A percentile compares a stretch with the other conserved stretches of the same genome.
phyloP scores from a whole-genome alignment of 2,797 vertebrate species.

The Lepus oiostolus region DNA sequence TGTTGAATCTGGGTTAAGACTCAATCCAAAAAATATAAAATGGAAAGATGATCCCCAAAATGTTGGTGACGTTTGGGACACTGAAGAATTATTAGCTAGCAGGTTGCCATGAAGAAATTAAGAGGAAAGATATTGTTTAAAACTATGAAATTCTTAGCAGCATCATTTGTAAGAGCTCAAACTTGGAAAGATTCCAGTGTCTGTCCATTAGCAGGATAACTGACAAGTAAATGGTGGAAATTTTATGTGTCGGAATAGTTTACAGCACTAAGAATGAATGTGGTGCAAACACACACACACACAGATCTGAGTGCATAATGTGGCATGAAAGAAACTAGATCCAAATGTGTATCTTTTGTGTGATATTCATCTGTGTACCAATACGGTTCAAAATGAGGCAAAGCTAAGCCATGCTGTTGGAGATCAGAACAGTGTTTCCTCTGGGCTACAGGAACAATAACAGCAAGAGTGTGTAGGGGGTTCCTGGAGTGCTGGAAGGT shows the following conservation, averaged over 20 bases:
- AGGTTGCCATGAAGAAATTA: neutral
- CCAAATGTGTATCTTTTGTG: neutral
- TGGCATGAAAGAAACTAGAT: neutral
- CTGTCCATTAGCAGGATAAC: neutral
- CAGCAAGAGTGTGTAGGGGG: neutral
- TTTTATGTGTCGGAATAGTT: neutral
- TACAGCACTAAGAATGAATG: neutral
- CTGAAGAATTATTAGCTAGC: neutral
- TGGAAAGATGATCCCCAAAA: neutral
- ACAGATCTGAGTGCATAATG: neutral
- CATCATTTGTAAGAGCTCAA: neutral
- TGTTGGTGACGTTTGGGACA: neutral
- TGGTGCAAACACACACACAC: neutral
- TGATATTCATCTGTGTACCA: neutral
- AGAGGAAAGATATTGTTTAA: neutral
- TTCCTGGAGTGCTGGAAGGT: neutral
- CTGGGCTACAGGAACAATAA: neutral
- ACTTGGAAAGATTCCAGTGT: neutral
- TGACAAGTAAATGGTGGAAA: neutral
- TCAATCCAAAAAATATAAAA: neutral
- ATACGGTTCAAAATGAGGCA: neutral
- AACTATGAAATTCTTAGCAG: conserved; percentile 4
- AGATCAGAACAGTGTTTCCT: neutral
- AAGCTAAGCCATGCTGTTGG: neutral
- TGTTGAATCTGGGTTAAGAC: neutral